A percentile compares a stretch with the other conserved stretches of the same genome.
phyloP scores from a whole-genome alignment of 2,113 vertebrate genomes.

The Hassar affinis region DNA sequence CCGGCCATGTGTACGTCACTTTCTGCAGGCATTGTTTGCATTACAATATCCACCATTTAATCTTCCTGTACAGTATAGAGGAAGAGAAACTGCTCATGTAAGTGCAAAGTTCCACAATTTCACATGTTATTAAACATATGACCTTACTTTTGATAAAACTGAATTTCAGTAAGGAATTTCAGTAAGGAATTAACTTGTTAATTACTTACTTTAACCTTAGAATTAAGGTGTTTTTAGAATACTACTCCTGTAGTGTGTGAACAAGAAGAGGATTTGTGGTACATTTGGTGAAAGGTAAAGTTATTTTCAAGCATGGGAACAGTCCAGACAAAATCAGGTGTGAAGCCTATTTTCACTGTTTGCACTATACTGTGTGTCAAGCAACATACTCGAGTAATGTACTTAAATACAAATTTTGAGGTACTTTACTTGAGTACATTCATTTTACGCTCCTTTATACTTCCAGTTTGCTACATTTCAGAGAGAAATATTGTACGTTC shows the following conservation, averaged over 20 bases:
- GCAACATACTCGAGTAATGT: too few relatives aligned
- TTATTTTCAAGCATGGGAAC: neutral
- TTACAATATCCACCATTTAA: slow-evolving; percentile 77
- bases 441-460: too few relatives aligned
- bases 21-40: slow-evolving; percentile 76
- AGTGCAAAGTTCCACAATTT: neutral
- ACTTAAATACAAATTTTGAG: too few relatives aligned
- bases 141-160: neutral
- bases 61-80: slow-evolving; percentile 62
- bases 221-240: neutral
- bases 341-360: neutral
- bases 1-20: slow-evolving; percentile 78
- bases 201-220: too few relatives aligned
- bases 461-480: too few relatives aligned
- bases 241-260: neutral
- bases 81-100: slow-evolving; percentile 24
- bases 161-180: neutral
- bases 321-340: neutral
- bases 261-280: neutral
- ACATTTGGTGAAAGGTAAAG: neutral
- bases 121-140: neutral
- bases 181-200: too few relatives aligned
- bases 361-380: neutral
- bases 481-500: too few relatives aligned
- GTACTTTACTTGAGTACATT: too few relatives aligned